Percentiles rank a stretch among this genome's conserved stretches.
Evolutionary conservation across 1,140 invertebrate genomes (phyloP).

Genomic region (Argopecten irradians): DNA sequence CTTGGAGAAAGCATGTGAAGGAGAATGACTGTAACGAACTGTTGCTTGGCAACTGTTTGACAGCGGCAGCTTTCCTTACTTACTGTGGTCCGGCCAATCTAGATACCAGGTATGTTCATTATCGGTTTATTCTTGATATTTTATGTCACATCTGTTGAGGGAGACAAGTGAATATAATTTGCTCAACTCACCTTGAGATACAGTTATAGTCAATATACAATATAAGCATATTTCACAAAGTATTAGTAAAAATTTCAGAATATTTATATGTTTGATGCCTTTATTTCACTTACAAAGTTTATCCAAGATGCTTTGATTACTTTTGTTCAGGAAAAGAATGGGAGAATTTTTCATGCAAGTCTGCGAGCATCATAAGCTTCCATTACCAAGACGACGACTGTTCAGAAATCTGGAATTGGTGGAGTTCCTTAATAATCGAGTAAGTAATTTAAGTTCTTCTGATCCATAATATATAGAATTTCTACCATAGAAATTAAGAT

Average conservation of each 20-base stretch:
- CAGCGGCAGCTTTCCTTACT: constrained; percentile 74
- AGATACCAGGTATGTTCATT: constrained; percentile 71
- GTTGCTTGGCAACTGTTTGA: constrained; percentile 74
- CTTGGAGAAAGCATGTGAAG: constrained; percentile 74
- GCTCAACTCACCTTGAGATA: not conserved
- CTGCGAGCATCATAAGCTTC: constrained; percentile 75
- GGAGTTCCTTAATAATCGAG: constrained; percentile 72
- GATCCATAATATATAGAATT: not conserved
- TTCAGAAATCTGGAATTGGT: constrained; percentile 73
- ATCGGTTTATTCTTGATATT: too few species aligned
- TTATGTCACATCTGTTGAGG: not conserved
- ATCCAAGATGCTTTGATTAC: not conserved
- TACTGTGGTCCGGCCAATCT: constrained; percentile 74
- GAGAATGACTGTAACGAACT: constrained; percentile 74
- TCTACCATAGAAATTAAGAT: too few species aligned
- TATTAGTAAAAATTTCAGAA: too few species aligned
- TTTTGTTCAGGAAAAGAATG: constrained; percentile 65
- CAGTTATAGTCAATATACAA: not conserved
- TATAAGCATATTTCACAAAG: too few species aligned
- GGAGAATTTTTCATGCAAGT: constrained; percentile 75
- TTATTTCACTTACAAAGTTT: not conserved
- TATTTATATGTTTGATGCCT: not conserved
- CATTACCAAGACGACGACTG: constrained; percentile 67
- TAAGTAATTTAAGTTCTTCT: too few species aligned
- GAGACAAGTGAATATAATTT: not conserved